A percentile compares a stretch with the other conserved stretches of the same genome.
These are phyloP conservation scores for Cacoxenus indagator DNA, from an alignment of 2,888 invertebrate genomes.

Conservation along the genomic window DNA sequence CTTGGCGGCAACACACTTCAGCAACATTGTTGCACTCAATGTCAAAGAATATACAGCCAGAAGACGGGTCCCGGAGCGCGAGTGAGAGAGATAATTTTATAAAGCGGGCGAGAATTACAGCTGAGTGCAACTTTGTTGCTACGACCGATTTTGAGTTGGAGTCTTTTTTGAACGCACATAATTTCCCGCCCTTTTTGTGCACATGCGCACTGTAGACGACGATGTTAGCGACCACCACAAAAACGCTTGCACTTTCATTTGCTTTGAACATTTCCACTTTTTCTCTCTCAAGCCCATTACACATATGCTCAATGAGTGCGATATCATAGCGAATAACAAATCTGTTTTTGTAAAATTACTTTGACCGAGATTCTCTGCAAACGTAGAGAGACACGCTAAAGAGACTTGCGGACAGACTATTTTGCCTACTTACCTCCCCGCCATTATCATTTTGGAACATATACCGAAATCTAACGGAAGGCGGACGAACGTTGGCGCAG, in stretches of 20 bases:
- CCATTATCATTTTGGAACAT: background rate
- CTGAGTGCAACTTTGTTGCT: conserved; percentile 61
- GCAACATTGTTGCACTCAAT: conserved; percentile 67
- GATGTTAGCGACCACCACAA: background rate
- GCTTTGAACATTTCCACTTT: conserved; percentile 12
- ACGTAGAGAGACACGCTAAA: too few relatives aligned
- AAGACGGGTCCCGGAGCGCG: conserved; percentile 40
- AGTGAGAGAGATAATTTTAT: conserved; percentile 7
- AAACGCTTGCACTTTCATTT: conserved; percentile 66
- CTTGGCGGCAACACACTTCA: conserved; percentile 18
- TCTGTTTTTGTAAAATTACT: conserved; percentile 69
- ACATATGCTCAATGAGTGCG: background rate
- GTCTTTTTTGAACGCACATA: conserved; percentile 33
- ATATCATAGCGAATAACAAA: background rate
- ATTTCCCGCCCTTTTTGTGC: conserved; percentile 55
- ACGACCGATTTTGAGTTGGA: conserved; percentile 60
- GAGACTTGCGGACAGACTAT: background rate
- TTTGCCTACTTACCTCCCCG: background rate
- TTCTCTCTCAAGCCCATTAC: background rate
- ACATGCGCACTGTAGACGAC: conserved; percentile 49
- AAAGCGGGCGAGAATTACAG: conserved; percentile 15
- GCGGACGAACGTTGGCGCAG: background rate
- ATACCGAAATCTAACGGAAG: background rate
- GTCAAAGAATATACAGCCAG: conserved; percentile 66
- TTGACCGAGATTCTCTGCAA: conserved; percentile 65